Conservation (phyloP, 2,888 invertebrate species). For the Carabus problematicus region DNA sequence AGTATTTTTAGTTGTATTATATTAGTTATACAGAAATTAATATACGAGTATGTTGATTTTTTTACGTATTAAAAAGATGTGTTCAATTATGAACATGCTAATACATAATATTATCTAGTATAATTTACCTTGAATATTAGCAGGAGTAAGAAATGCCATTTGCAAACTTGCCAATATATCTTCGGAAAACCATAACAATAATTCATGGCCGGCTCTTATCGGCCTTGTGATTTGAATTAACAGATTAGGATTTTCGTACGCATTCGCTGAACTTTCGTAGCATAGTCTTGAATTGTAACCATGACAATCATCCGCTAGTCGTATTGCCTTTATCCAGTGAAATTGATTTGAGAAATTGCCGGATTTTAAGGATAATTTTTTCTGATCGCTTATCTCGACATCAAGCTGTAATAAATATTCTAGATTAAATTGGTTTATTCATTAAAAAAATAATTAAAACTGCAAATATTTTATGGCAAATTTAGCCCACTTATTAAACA, state of each 20-base stretch:
- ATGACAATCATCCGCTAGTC: conserved; percentile 71
- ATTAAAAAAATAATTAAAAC: background rate
- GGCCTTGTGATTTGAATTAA: conserved; percentile 61
- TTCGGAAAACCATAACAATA: conserved; percentile 85
- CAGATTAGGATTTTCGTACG: conserved; percentile 48
- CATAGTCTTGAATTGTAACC: conserved; percentile 67
- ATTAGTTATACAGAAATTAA: background rate
- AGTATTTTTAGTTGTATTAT: too few species aligned
- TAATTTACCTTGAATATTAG: conserved; percentile 78
- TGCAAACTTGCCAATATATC: conserved; percentile 73
- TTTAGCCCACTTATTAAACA: background rate
- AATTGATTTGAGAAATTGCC: background rate
- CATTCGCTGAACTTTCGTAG: conserved; percentile 48
- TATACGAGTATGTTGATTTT: background rate
- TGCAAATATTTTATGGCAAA: background rate
- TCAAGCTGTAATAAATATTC: conserved; percentile 28
- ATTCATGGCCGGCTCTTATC: conserved; percentile 70
- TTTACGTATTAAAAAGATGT: too few species aligned
- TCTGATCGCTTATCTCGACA: conserved; percentile 26
- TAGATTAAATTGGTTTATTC: background rate
- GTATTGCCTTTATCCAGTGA: conserved; percentile 57
- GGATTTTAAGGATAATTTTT: conserved; percentile 18
- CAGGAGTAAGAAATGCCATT: conserved; percentile 80
- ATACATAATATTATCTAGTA: conserved; percentile 9
- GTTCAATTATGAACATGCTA: background rate